Percentiles rank a stretch among this genome's conserved stretches.
Evolutionary conservation across 1,140 invertebrate species (phyloP).

Genomic region (Epicauta chinensis): DNA sequence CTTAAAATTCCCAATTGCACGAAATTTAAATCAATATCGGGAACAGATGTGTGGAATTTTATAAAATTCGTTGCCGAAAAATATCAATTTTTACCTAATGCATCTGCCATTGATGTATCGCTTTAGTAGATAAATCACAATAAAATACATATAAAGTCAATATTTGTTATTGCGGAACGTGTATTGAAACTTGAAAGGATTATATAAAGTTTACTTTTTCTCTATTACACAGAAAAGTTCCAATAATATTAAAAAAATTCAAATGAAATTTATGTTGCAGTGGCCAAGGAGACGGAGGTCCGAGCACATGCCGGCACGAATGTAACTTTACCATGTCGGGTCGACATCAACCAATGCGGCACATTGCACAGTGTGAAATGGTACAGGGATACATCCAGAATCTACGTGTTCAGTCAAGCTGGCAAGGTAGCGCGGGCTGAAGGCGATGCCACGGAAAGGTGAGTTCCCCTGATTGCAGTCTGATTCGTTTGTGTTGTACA

Average conservation of each 20-base stretch:
- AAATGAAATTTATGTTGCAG: conserved; percentile 28
- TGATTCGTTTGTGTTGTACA: not conserved
- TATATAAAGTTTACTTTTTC: too few relatives aligned
- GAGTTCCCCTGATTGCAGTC: not conserved
- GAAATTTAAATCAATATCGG: too few relatives aligned
- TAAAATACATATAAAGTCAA: not conserved
- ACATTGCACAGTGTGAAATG: conserved; percentile 84
- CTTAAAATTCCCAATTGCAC: too few relatives aligned
- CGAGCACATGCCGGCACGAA: conserved; percentile 52
- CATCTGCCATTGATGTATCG: not conserved
- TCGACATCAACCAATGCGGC: conserved; percentile 70
- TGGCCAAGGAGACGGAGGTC: conserved; percentile 32
- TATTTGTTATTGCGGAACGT: too few relatives aligned
- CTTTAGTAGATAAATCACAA: not conserved
- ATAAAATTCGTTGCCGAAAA: not conserved
- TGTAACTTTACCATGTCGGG: conserved; percentile 65
- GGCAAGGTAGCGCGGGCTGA: conserved; percentile 64
- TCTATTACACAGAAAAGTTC: not conserved
- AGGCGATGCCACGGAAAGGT: conserved; percentile 71
- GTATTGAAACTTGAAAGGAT: not conserved
- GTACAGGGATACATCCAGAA: conserved; percentile 74
- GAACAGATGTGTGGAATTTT: too few relatives aligned
- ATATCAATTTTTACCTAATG: not conserved
- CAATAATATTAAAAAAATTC: not conserved
- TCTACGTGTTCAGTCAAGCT: conserved; percentile 77